Evolutionary conservation across 2,113 vertebrate species (phyloP).

Genomic region (Lophura nycthemera): DNA sequence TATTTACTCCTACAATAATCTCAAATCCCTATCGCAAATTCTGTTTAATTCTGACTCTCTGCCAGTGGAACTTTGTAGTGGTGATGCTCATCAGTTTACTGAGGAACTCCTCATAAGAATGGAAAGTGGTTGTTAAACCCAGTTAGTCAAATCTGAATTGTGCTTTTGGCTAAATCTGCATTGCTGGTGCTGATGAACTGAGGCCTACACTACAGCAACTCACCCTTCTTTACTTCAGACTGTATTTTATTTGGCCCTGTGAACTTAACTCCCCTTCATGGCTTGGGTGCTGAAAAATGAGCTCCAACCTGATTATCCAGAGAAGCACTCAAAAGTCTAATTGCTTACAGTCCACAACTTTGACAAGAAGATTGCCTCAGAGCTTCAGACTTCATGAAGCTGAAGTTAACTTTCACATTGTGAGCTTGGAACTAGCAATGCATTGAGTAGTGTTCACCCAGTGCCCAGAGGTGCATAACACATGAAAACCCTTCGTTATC

Average conservation of each 20-base stretch:
- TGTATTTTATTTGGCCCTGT: background rate
- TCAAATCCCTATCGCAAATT: background rate
- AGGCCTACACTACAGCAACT: background rate
- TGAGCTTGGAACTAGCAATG: background rate
- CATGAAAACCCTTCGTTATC: background rate
- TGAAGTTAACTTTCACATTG: background rate
- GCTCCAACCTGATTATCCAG: background rate
- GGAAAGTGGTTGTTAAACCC: background rate
- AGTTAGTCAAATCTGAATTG: background rate
- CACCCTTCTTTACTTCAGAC: background rate
- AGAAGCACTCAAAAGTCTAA: background rate
- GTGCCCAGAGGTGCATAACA: accelerated
- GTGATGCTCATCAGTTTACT: background rate
- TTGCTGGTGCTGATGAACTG: background rate
- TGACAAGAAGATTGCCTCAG: background rate
- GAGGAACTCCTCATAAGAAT: background rate
- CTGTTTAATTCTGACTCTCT: background rate
- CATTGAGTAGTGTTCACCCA: background rate
- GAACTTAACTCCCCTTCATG: background rate
- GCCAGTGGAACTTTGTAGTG: background rate
- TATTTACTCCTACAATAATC: background rate
- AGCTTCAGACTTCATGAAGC: background rate
- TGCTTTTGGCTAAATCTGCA: background rate
- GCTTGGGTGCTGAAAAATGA: background rate
- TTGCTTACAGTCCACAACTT: background rate